phyloP scores from a whole-genome alignment of 2,888 invertebrate genomes.

The Drosophila barbarae region DNA sequence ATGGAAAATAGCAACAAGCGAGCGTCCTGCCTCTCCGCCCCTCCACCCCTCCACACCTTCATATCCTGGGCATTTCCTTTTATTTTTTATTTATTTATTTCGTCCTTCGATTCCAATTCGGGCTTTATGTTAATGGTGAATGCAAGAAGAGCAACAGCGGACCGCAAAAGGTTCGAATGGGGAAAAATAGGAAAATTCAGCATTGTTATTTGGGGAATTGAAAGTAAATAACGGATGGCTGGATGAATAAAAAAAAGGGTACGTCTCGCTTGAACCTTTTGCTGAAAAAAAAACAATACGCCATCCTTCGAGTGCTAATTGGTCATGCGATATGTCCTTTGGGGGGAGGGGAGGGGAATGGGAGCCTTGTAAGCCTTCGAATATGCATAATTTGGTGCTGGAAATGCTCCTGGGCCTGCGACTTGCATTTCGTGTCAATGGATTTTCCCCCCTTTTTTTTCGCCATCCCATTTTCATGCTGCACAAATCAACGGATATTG shows the following conservation, averaged over 20 bases:
- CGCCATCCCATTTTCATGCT: constrained; percentile 54
- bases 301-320: constrained; percentile 46
- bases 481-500: constrained; percentile 74
- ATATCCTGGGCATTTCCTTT: constrained; percentile 33
- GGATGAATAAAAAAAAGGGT: constrained; percentile 45
- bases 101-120: constrained; percentile 26
- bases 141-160: constrained; percentile 14
- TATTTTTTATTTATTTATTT: constrained; percentile 61
- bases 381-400: constrained; percentile 55
- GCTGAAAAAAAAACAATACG: constrained; percentile 17
- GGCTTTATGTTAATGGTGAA: constrained; percentile 64
- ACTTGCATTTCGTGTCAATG: constrained; percentile 60
- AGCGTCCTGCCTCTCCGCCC: background rate
- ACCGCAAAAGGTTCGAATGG: constrained; percentile 60
- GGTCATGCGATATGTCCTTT: constrained; percentile 61
- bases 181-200: constrained; percentile 54
- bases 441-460: constrained; percentile 33
- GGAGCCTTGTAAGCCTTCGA: constrained; percentile 19
- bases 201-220: constrained; percentile 63
- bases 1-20: constrained; percentile 58
- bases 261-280: constrained; percentile 24
- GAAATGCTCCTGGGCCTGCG: constrained; percentile 18
- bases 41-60: constrained; percentile 2
- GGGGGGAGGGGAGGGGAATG: background rate
- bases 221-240: constrained; percentile 61